phyloP scores from a whole-genome alignment of 2,113 vertebrate species.

The Gnathochromis pfefferi region DNA sequence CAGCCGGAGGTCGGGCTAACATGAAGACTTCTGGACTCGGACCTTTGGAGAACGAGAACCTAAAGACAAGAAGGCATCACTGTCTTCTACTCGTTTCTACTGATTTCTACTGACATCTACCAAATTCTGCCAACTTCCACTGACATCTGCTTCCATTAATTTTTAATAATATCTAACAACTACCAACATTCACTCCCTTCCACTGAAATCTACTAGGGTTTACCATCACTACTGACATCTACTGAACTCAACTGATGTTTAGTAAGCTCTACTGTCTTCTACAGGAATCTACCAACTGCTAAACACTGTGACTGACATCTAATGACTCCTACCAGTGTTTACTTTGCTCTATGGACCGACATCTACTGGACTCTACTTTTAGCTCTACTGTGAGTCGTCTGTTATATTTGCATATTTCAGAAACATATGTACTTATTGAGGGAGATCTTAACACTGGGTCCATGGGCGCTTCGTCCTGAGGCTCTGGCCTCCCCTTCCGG shows the following conservation, averaged over 20 bases:
- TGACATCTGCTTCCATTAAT: not conserved
- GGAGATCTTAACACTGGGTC: conserved; percentile 83
- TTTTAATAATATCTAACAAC: not conserved
- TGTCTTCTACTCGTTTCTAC: not conserved
- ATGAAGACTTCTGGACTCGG: conserved; percentile 86
- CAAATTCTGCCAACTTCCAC: not conserved
- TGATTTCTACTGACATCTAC: not conserved
- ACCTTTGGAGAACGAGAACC: conserved; percentile 87
- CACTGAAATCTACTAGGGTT: not conserved
- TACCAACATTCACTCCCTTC: not conserved
- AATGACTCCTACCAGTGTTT: not conserved
- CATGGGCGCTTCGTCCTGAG: conserved; percentile 67
- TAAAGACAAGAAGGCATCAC: conserved; percentile 18
- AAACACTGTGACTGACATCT: not conserved
- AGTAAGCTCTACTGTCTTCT: not conserved
- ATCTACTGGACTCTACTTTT: not conserved
- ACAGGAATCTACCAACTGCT: not conserved
- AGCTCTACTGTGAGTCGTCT: not conserved
- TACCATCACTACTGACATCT: not conserved
- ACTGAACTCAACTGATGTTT: not conserved
- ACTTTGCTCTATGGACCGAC: not conserved
- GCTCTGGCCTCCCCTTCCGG: conserved; percentile 73
- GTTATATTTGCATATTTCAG: not conserved
- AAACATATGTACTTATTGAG: conserved; percentile 79
- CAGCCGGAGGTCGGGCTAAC: conserved; percentile 79